Evolutionary conservation across 2,888 invertebrate genomes (phyloP), one percentile per base, ranked within the genome.

Genomic region (Zele albiditarsus): DNA sequence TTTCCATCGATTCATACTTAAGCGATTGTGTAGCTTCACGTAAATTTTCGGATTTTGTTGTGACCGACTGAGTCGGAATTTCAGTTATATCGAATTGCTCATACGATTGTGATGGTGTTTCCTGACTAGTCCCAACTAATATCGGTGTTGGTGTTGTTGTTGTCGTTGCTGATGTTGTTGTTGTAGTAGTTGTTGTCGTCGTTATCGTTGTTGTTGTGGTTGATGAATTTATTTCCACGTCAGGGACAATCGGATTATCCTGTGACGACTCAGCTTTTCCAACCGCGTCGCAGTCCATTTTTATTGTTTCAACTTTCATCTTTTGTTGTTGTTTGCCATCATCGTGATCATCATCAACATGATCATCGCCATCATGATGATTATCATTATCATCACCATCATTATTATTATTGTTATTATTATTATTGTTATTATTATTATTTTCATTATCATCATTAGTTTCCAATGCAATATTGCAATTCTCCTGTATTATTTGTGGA

Each of bases 71-170:
- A 75, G 85, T 87, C 42, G 88, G 86, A 57, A 85, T 80, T 79
- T 88, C 87, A 0, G 78, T 5, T 82, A 81, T 72, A 85, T 83
- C 81, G 38, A 86, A 84, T 42, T 86, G 85, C 33, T 87, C 85
- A 70, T 85, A 88, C 3, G 89, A 89, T 33, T 89, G 88, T 0
- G 89, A 88, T 1, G 87, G 88, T 6, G 81, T 78, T 75, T 88
- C 84, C 79, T 82, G 84, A 63, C 82, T 82, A 20, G 79, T 76
- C 68, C 85, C 87, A 16, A 79, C 81, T 4, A 84, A 82, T 31
- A 81, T 78, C 49, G 84, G 83, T 27, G 80, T 81, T 4, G 62
- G 67, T 20, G 76, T 10, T 76, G 78, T 28, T 1, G 33, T n/a
- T n/a, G 5, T 3, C 4, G 46, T 46, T 46, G 16, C 14, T 46